Evolutionary conservation across 2,888 invertebrate species (phyloP), one percentile per base, ranked within the genome.

Genomic region (Chloroclystis v-ata): DNA sequence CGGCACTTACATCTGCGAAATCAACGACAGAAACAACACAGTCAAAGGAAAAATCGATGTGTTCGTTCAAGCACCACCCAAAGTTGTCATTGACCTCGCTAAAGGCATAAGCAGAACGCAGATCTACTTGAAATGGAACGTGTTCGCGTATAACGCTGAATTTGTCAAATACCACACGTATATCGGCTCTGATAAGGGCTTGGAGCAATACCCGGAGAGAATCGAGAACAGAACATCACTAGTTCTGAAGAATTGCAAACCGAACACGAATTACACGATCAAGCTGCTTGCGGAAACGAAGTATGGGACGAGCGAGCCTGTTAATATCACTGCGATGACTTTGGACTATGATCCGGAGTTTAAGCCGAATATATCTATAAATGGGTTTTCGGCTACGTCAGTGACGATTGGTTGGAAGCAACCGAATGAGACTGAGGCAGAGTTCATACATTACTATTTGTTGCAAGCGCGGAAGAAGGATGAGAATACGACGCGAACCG

Each of bases 101-200:
- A 93, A 93, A 71, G 91, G 94, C 0, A 93, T 96, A 11, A 94
- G 93, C 41, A 91, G 91, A 0, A 89, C 90, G 5, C 91, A 92
- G 71, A 90, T 96, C 33, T 96, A 91, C 73, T 72, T 96, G 1
- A 95, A 95, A 69, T 96, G 96, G 95, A 95, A 94, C 0, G 89
- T 94, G 0, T 91, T 92, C 49, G 90, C 92, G 50, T 94, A 94
- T 52, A 95, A 96, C 67, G 91, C 92, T 40, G 91, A 91, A 0
- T 89, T 94, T 12, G 82, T 85, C n/a, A n/a, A n/a, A n/a, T n/a
- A n/a, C n/a, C n/a, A n/a, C n/a, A n/a, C n/a, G n/a, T n/a, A n/a
- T n/a, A n/a, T n/a, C n/a, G 29, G 28, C 1, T n/a, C 28, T 7
- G 11, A 9, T 9, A 29, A 7, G 2, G 12, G 5, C 1, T 26